phyloP scores from a whole-genome alignment of 2,888 invertebrate genomes.

The Epiblema foenella region DNA sequence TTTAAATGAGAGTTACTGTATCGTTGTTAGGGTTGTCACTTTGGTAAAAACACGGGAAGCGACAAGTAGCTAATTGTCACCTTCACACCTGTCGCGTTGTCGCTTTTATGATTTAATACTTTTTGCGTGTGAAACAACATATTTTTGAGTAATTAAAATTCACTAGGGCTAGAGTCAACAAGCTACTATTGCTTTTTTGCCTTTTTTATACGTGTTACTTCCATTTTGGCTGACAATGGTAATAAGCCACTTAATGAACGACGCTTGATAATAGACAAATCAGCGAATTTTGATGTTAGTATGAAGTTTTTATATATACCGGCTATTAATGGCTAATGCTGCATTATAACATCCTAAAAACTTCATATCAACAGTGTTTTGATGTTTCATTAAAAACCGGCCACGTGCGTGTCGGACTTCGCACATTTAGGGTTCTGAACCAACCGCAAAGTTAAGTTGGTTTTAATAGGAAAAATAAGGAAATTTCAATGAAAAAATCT shows the following conservation, averaged over 20 bases:
- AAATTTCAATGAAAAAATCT: no score
- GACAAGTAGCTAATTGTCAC: slow-evolving; percentile 77
- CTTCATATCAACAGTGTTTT: no score
- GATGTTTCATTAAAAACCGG: no score
- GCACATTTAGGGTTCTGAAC: no score
- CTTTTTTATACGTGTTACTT: background rate
- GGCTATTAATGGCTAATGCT: no score
- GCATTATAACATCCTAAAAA: no score
- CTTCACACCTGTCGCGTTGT: slow-evolving; percentile 70
- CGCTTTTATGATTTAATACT: slow-evolving; percentile 44
- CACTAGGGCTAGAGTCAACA: slow-evolving; percentile 29
- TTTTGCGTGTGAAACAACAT: slow-evolving; percentile 47
- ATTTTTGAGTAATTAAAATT: slow-evolving; percentile 34
- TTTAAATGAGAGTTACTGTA: background rate
- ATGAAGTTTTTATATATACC: no score
- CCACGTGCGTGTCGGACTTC: no score
- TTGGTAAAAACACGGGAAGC: slow-evolving; percentile 60
- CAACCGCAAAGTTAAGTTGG: no score
- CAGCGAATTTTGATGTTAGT: no score
- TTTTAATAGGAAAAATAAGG: no score
- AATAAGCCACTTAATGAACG: slow-evolving; percentile 1
- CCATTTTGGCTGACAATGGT: background rate
- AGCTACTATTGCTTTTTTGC: slow-evolving; percentile 8
- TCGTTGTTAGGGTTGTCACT: background rate
- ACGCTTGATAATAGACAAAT: background rate